Evolutionary conservation across 2,888 invertebrate genomes (phyloP), one percentile per base, ranked within the genome.

Genomic region (Drosophila mimica): DNA sequence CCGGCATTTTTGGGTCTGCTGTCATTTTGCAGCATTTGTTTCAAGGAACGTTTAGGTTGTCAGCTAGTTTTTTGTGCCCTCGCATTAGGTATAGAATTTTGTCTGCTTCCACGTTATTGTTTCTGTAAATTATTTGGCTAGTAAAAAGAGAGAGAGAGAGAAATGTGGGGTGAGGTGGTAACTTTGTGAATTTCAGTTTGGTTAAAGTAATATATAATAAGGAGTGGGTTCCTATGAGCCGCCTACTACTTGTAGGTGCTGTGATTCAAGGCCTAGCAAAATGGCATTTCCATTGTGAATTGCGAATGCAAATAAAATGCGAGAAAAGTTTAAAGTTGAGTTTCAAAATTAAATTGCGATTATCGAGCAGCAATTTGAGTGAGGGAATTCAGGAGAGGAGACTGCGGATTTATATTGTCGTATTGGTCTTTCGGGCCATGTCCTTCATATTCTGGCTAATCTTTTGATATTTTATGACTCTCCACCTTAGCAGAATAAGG

Each of bases 11-110:
- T 71, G 63, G 68, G 62, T 57, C 56, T 63, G 31, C 52, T 68
- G 80, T 31, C 60, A 61, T 66, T 79, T 80, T 60, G 33, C 60
- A 63, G 81, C 82, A 80, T 89, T 82, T 75, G 81, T 83, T 89
- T 81, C 70, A 83, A 79, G 85, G 76, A 79, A 76, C 89, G 88
- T 87, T 85, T 89, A 75, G 88, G 85, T 79, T 87, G 82, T 89
- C 88, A 89, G 88, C 70, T 76, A 82, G 77, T 81, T 83, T 83
- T 71, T 36, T 53, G 20, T 36, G 61, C 28, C 34, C 17, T 31
- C 49, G 64, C 49, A 79, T 72, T 69, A 71, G 63, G 52, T 65
- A 58, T 65, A 58, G 74, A 74, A 64, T 77, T 73, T 65, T 54
- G 66, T 60, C 70, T 73, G 71, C 30, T 63, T 64, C 52, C 46